phyloP scores from a whole-genome alignment of 2,888 invertebrate species.

The Mythimna pallens region DNA sequence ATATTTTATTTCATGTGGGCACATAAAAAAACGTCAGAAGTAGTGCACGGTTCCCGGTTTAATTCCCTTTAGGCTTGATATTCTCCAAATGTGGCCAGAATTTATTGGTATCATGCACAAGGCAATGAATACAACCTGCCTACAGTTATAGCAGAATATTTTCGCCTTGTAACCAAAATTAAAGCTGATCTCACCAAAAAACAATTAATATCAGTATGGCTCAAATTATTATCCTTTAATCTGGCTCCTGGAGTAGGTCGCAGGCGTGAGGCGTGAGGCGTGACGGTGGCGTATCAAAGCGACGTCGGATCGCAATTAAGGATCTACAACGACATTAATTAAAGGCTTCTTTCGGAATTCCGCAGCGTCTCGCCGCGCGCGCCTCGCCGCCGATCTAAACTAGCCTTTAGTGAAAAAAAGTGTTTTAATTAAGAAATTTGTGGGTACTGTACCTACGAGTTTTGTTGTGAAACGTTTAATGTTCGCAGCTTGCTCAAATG shows the following conservation, averaged over 20 bases:
- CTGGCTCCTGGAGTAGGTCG: constrained; percentile 40
- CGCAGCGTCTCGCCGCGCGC: constrained; percentile 59
- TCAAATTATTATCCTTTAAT: constrained; percentile 59
- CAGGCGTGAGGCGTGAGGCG: constrained; percentile 56
- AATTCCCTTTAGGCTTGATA: background rate
- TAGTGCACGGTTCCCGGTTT: too few relatives aligned
- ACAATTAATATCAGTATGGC: constrained; percentile 48
- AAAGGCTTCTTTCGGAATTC: constrained; percentile 79
- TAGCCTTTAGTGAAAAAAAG: constrained; percentile 82
- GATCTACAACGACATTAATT: constrained; percentile 87
- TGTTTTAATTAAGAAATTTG: constrained; percentile 86
- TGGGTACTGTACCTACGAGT: constrained; percentile 55
- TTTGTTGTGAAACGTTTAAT: constrained; percentile 62
- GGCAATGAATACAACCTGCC: background rate
- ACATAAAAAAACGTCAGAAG: too few relatives aligned
- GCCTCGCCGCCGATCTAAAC: constrained; percentile 76
- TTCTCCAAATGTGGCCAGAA: background rate
- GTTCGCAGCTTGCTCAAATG: constrained; percentile 49
- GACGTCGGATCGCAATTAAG: constrained; percentile 84
- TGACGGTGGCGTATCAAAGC: constrained; percentile 75
- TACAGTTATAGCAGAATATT: background rate
- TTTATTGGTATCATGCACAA: background rate
- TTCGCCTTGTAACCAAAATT: background rate
- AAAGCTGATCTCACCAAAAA: constrained; percentile 13
- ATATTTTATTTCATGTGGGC: too few relatives aligned